Percentiles rank a stretch among this genome's conserved stretches.
Conservation (phyloP, 2,888 invertebrate genomes). For the Linnaemya vulpina region DNA sequence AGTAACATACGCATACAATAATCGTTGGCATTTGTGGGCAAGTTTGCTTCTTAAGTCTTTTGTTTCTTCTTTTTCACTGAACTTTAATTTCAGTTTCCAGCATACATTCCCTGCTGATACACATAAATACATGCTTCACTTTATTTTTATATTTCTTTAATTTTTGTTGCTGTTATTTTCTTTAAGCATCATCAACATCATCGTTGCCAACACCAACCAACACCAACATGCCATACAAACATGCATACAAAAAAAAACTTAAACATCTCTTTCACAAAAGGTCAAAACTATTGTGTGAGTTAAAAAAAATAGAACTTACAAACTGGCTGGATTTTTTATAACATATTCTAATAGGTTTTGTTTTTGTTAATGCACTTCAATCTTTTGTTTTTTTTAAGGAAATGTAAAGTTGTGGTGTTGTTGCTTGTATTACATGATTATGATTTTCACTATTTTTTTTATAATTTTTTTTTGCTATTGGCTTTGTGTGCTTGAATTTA, state of each 20-base stretch:
- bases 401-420: background rate
- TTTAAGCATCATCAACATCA: conserved; percentile 42
- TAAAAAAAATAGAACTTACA: conserved; percentile 45
- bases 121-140: conserved; percentile 3
- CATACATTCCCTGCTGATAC: conserved; percentile 34
- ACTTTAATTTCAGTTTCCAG: conserved; percentile 50
- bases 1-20: conserved; percentile 3
- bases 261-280: conserved; percentile 56
- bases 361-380: conserved; percentile 34
- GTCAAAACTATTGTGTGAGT: conserved; percentile 50
- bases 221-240: background rate
- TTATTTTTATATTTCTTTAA: conserved; percentile 31
- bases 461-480: background rate
- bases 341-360: background rate
- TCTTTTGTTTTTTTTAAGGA: conserved; percentile 37
- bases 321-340: conserved; percentile 43
- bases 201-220: conserved; percentile 34
- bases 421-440: conserved; percentile 1
- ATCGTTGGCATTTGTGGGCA: conserved; percentile 45
- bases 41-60: conserved; percentile 63
- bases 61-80: conserved; percentile 44
- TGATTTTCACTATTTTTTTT: conserved; percentile 5
- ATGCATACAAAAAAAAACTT: background rate
- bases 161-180: conserved; percentile 12
- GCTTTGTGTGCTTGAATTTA: conserved; percentile 6